These are phyloP conservation scores for Yasuhikotakia modesta DNA, from an alignment of 2,797 vertebrate genomes.

Conservation along the genomic window DNA sequence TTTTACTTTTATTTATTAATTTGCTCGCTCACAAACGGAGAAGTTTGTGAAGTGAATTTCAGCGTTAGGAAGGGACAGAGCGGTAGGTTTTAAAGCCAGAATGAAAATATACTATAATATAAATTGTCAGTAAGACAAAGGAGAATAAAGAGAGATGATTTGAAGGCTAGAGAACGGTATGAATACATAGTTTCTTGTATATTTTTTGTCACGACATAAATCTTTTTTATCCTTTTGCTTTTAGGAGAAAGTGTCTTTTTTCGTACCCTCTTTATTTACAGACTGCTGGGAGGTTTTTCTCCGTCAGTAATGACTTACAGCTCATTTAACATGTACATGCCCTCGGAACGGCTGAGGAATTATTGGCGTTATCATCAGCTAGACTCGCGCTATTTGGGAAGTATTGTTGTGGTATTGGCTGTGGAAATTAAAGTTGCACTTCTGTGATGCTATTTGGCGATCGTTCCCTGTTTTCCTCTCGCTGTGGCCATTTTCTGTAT, in stretches of 20 bases:
- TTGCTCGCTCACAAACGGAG: not conserved
- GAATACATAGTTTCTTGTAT: not conserved
- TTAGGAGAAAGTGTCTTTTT: not conserved
- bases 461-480: slow-evolving; percentile 13
- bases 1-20: slow-evolving; percentile 28
- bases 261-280: not conserved
- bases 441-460: slow-evolving; percentile 13
- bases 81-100: slow-evolving; percentile 6
- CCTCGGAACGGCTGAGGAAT: slow-evolving; percentile 16
- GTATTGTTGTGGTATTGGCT: slow-evolving; percentile 24
- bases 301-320: slow-evolving; percentile 5
- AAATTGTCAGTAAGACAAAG: slow-evolving; percentile 7
- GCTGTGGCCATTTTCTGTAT: slow-evolving; percentile 26
- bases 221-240: slow-evolving; percentile 20
- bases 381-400: not conserved
- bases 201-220: not conserved
- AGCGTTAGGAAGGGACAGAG: not conserved
- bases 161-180: not conserved
- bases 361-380: slow-evolving; percentile 34
- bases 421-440: slow-evolving; percentile 32
- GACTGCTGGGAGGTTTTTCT: not conserved
- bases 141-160: slow-evolving; percentile 8
- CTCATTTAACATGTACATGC: slow-evolving; percentile 45
- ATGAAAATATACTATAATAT: not conserved
- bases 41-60: slow-evolving; percentile 16